A percentile compares a stretch with the other conserved stretches of the same genome.
Conservation (phyloP, 2,888 invertebrate species). For the Selenia dentaria region DNA sequence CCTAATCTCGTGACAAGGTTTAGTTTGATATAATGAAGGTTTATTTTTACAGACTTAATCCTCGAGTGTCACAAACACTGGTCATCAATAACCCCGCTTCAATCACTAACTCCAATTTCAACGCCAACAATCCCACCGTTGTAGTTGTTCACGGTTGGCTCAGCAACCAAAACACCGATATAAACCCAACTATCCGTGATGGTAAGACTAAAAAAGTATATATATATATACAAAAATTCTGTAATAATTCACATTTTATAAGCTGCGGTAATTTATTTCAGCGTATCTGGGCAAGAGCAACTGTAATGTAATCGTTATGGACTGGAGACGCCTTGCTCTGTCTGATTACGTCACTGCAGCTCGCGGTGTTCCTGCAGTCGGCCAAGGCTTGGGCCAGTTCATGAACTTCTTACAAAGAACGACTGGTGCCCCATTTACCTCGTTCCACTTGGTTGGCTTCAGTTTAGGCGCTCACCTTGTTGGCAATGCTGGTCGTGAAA, state of each 20-base stretch:
- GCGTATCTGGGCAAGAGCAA: conserved; percentile 45
- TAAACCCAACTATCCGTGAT: conserved; percentile 45
- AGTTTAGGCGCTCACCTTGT: conserved; percentile 61
- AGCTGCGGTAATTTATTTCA: conserved; percentile 26
- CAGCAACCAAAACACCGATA: conserved; percentile 39
- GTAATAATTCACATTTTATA: too few species aligned
- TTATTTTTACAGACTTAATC: conserved; percentile 46
- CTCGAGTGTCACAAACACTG: conserved; percentile 38
- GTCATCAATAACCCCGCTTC: conserved; percentile 44
- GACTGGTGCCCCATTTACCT: conserved; percentile 40
- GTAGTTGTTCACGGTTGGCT: conserved; percentile 59
- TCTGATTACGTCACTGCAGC: conserved; percentile 50
- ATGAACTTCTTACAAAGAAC: conserved; percentile 40
- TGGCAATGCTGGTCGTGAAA: conserved; percentile 51
- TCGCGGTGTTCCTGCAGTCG: conserved; percentile 49
- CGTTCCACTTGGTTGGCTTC: conserved; percentile 57
- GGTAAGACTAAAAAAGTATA: conserved; percentile 36
- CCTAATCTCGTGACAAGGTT: too few species aligned
- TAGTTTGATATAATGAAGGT: too few species aligned
- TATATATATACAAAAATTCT: too few species aligned
- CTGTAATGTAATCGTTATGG: conserved; percentile 53
- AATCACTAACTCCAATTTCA: conserved; percentile 48
- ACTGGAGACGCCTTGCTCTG: conserved; percentile 52
- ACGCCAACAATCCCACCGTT: conserved; percentile 42
- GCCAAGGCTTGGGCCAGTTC: conserved; percentile 53